Conservation (phyloP, 1,140 invertebrate genomes). For the Sesamia nonagrioides region DNA sequence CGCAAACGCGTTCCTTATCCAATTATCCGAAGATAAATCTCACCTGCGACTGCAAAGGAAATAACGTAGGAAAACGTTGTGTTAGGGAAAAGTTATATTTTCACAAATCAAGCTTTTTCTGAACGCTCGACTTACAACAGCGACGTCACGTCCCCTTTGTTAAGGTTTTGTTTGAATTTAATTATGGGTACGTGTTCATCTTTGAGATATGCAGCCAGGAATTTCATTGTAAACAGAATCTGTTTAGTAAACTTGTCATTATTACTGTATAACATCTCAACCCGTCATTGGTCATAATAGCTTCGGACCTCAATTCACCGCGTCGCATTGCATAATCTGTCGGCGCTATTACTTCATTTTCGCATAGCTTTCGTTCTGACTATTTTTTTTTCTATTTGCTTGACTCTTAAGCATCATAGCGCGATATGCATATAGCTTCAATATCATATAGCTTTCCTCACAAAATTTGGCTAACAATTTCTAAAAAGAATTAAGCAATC, state of each 20-base stretch:
- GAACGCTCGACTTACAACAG: constrained; percentile 56
- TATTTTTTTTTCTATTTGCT: too few relatives aligned
- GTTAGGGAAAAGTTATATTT: constrained; percentile 80
- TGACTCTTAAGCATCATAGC: too few relatives aligned
- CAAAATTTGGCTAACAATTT: too few relatives aligned
- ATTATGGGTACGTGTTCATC: constrained; percentile 43
- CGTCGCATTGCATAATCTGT: too few relatives aligned
- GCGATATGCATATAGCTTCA: too few relatives aligned
- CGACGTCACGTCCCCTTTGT: constrained; percentile 51
- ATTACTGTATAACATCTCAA: constrained; percentile 31
- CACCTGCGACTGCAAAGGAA: constrained; percentile 84
- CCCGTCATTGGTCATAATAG: too few relatives aligned
- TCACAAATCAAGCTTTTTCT: constrained; percentile 69
- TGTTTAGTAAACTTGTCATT: constrained; percentile 4
- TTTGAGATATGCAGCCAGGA: constrained; percentile 4
- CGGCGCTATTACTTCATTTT: too few relatives aligned
- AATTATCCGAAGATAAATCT: constrained; percentile 87
- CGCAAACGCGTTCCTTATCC: constrained; percentile 85
- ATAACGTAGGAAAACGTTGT: constrained; percentile 79
- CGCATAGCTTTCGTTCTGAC: too few relatives aligned
- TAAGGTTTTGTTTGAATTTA: constrained; percentile 51
- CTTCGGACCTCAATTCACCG: too few relatives aligned
- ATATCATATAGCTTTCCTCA: too few relatives aligned
- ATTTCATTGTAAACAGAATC: not conserved
- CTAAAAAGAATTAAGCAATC: too few relatives aligned